phyloP scores from a whole-genome alignment of 2,113 vertebrate genomes.

The Pygoscelis antarcticus region DNA sequence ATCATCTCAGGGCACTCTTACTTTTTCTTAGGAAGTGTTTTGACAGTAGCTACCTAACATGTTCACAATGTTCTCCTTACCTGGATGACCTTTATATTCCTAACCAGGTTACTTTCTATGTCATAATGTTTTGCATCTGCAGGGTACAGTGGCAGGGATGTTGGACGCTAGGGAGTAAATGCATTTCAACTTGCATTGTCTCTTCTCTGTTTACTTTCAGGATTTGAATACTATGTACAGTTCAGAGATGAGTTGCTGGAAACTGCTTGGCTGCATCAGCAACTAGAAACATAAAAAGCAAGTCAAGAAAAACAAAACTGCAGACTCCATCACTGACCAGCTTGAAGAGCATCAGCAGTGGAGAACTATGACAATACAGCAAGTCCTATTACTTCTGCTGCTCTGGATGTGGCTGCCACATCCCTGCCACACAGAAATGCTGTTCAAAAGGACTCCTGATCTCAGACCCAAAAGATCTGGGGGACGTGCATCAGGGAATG shows the following conservation, averaged over 20 bases:
- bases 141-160: not conserved
- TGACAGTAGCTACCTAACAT: not conserved
- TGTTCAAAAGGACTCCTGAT: conserved; percentile 77
- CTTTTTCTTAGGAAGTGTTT: not conserved
- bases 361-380: conserved; percentile 72
- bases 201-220: conserved; percentile 56
- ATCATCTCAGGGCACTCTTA: not conserved
- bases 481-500: conserved; percentile 54
- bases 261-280: not conserved
- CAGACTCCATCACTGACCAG: not conserved
- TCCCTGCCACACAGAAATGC: conserved; percentile 70
- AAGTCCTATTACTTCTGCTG: conserved; percentile 67
- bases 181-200: not conserved
- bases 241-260: conserved; percentile 53
- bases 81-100: not conserved
- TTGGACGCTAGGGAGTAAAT: not conserved
- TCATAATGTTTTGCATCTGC: not conserved
- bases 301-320: not conserved
- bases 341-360: conserved; percentile 65
- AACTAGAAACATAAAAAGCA: conserved; percentile 44
- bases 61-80: not conserved
- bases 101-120: not conserved
- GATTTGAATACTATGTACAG: conserved; percentile 31
- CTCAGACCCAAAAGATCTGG: conserved; percentile 61
- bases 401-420: conserved; percentile 76